phyloP scores from a whole-genome alignment of 2,888 invertebrate species.

The Ptilodon capucinus region DNA sequence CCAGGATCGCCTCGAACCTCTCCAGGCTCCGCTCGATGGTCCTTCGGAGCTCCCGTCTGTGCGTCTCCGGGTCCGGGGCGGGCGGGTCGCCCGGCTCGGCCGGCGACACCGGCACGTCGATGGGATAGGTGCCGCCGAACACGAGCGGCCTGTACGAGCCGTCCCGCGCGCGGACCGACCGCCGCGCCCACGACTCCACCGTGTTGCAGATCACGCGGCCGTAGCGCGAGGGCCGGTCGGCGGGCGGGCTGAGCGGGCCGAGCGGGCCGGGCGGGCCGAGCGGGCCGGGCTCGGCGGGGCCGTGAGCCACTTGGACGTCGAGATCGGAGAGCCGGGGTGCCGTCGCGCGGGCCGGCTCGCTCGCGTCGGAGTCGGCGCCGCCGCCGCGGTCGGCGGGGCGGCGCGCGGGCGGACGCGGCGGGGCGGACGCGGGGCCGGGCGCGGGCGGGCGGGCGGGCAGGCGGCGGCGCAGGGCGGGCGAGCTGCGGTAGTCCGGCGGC shows the following conservation, averaged over 20 bases:
- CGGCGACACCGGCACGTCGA: constrained; percentile 85
- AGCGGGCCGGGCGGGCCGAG: constrained; percentile 25
- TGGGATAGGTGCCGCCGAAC: constrained; percentile 94
- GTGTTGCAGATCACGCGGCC: constrained; percentile 81
- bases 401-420: constrained; percentile 18
- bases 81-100: constrained; percentile 19
- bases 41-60: constrained; percentile 47
- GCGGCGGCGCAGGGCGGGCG: constrained; percentile 36
- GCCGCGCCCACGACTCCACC: constrained; percentile 84
- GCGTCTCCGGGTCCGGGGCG: constrained; percentile 21
- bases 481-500: constrained; percentile 18
- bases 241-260: constrained; percentile 34
- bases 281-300: constrained; percentile 5
- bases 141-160: constrained; percentile 85
- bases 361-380: constrained; percentile 11
- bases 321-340: constrained; percentile 42
- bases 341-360: constrained; percentile 10
- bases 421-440: constrained; percentile 17
- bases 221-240: constrained; percentile 52
- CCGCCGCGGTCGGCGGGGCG: constrained; percentile 12
- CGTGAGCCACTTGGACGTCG: constrained; percentile 50
- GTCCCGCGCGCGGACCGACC: constrained; percentile 57
- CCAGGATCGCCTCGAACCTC: constrained; percentile 63
- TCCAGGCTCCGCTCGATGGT: constrained; percentile 78
- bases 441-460: constrained; percentile 27